Conservation (phyloP, 1,140 invertebrate species). For the Campoletis sonorensis region DNA sequence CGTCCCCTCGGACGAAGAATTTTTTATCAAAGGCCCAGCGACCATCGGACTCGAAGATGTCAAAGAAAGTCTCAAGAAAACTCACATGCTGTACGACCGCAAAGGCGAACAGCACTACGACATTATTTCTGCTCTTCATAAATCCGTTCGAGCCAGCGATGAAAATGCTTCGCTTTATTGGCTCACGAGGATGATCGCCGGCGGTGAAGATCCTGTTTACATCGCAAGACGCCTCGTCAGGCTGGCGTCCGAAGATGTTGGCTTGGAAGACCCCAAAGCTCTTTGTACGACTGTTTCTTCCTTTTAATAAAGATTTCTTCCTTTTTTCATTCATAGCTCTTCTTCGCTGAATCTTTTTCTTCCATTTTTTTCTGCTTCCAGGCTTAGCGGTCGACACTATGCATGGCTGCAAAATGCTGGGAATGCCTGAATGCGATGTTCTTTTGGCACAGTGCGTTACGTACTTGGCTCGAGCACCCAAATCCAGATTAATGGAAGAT, state of each 20-base stretch:
- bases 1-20: slow-evolving; percentile 61
- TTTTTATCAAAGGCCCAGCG: slow-evolving; percentile 57
- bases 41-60: slow-evolving; percentile 80
- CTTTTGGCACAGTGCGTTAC: slow-evolving; percentile 86
- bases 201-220: slow-evolving; percentile 90
- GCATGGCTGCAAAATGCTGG: slow-evolving; percentile 88
- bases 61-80: slow-evolving; percentile 80
- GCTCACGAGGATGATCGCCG: slow-evolving; percentile 87
- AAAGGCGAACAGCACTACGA: slow-evolving; percentile 92
- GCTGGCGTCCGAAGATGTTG: slow-evolving; percentile 87
- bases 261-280: slow-evolving; percentile 79
- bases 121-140: slow-evolving; percentile 89
- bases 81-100: slow-evolving; percentile 86
- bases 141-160: slow-evolving; percentile 90
- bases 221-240: slow-evolving; percentile 87
- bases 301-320: not conserved
- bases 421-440: slow-evolving; percentile 89
- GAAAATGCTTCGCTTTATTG: slow-evolving; percentile 90
- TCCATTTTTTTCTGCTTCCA: slow-evolving; percentile 28
- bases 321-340: too few species aligned
- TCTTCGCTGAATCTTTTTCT: too few species aligned
- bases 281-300: slow-evolving; percentile 64
- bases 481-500: slow-evolving; percentile 84
- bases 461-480: slow-evolving; percentile 86
- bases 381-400: slow-evolving; percentile 83